These are phyloP conservation scores for Ivindomyrus marchei DNA, from an alignment of 2,113 vertebrate species.

Conservation along the genomic window DNA sequence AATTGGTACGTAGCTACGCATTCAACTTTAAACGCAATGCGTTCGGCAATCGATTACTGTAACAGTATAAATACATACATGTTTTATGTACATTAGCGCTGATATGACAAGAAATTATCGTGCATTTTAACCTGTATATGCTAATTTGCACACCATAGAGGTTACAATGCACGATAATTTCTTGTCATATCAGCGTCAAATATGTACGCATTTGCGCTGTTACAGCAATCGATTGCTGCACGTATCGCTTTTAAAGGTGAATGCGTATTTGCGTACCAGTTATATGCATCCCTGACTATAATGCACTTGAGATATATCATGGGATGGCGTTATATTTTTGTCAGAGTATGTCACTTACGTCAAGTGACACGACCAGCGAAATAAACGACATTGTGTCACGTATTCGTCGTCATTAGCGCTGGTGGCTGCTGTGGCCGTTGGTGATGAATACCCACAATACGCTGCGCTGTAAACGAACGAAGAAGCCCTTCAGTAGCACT, in stretches of 20 bases:
- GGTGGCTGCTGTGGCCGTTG: not conserved
- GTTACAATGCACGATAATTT: not conserved
- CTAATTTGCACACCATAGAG: too few species aligned
- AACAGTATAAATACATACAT: not conserved
- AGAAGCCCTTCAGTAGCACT: not conserved
- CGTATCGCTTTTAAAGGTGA: too few species aligned
- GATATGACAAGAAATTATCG: too few species aligned
- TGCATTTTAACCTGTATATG: too few species aligned
- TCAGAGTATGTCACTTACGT: not conserved
- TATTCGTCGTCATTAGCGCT: not conserved
- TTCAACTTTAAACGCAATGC: not conserved
- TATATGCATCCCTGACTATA: not conserved
- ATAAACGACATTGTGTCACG: not conserved
- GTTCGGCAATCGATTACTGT: not conserved
- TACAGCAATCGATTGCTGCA: too few species aligned
- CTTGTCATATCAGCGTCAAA: not conserved
- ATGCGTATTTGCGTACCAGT: too few species aligned
- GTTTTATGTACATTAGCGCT: too few species aligned
- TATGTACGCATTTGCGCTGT: too few species aligned
- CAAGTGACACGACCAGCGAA: not conserved
- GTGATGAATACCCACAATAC: not conserved
- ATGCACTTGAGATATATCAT: not conserved
- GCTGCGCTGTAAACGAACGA: not conserved
- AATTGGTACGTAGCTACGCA: not conserved
- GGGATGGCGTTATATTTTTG: not conserved